These are phyloP conservation scores for Mongoloraphidia duomilia DNA, from an alignment of 2,888 invertebrate species.

Conservation along the genomic window DNA sequence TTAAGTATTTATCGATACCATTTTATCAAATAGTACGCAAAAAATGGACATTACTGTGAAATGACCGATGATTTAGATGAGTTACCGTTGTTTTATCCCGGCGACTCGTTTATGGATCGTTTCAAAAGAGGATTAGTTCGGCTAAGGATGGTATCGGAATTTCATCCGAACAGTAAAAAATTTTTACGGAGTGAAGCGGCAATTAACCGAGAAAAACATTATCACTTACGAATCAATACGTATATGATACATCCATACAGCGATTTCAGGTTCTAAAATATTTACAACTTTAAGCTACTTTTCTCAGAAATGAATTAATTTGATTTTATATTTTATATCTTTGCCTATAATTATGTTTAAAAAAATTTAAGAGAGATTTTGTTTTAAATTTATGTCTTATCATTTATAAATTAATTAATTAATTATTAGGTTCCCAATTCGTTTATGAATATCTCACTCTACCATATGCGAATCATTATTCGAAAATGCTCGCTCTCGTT, in stretches of 20 bases:
- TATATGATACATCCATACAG: slow-evolving; percentile 31
- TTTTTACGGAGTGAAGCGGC: slow-evolving; percentile 25
- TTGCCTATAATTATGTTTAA: too few relatives aligned
- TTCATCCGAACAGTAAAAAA: slow-evolving; percentile 21
- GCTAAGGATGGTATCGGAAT: slow-evolving; percentile 22
- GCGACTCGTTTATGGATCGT: not conserved
- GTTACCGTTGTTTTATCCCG: slow-evolving; percentile 7
- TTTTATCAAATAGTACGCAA: slow-evolving; percentile 8
- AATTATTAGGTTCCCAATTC: too few relatives aligned
- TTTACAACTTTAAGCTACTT: too few relatives aligned
- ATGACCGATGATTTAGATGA: slow-evolving; percentile 11
- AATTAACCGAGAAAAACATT: slow-evolving; percentile 25
- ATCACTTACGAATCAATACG: slow-evolving; percentile 23
- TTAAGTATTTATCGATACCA: too few relatives aligned
- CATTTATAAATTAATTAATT: too few relatives aligned
- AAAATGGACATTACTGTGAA: slow-evolving; percentile 13
- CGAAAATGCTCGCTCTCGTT: too few relatives aligned
- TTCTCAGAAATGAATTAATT: too few relatives aligned
- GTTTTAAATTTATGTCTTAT: too few relatives aligned
- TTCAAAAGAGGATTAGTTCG: slow-evolving; percentile 8
- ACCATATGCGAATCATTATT: too few relatives aligned
- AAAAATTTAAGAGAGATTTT: too few relatives aligned
- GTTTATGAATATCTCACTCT: too few relatives aligned
- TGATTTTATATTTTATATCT: too few relatives aligned
- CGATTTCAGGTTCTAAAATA: slow-evolving; percentile 17